A percentile compares a stretch with the other conserved stretches of the same genome.
These are phyloP conservation scores for Ceratosolen fusciceps DNA, from an alignment of 1,140 invertebrate species.

Conservation along the genomic window DNA sequence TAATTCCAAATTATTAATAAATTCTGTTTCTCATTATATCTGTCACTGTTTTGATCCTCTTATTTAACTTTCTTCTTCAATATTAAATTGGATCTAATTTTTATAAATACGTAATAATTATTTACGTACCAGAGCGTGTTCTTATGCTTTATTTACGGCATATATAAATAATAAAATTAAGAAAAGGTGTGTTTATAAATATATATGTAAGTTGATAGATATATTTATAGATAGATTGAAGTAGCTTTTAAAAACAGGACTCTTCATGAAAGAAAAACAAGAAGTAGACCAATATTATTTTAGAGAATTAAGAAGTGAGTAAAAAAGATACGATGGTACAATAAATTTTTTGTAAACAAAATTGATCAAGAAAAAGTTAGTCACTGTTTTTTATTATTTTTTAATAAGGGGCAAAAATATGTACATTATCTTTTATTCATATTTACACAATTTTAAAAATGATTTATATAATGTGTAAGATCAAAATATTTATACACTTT, in stretches of 20 bases:
- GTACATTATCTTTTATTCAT: constrained; percentile 59
- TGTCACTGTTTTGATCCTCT: neutral
- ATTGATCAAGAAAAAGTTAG: constrained; percentile 66
- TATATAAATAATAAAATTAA: neutral
- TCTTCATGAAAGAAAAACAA: constrained; percentile 1
- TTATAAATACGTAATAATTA: no score
- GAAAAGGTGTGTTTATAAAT: neutral
- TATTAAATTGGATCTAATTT: no score
- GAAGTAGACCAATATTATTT: neutral
- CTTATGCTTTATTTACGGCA: neutral
- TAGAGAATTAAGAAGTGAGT: constrained; percentile 53
- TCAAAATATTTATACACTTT: constrained; percentile 63
- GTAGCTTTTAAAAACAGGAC: neutral
- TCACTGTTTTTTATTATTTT: constrained; percentile 72
- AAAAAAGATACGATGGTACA: constrained; percentile 48
- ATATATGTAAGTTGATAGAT: neutral
- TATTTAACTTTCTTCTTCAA: neutral
- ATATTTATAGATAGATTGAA: neutral
- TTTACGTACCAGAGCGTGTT: neutral
- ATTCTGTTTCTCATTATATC: neutral
- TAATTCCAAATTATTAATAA: neutral
- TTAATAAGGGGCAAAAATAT: constrained; percentile 54
- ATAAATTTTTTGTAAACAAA: constrained; percentile 60
- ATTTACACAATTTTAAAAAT: no score
- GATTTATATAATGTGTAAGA: constrained; percentile 60